phyloP scores from a whole-genome alignment of 2,888 invertebrate genomes.

The Metopia argyrocephala region DNA sequence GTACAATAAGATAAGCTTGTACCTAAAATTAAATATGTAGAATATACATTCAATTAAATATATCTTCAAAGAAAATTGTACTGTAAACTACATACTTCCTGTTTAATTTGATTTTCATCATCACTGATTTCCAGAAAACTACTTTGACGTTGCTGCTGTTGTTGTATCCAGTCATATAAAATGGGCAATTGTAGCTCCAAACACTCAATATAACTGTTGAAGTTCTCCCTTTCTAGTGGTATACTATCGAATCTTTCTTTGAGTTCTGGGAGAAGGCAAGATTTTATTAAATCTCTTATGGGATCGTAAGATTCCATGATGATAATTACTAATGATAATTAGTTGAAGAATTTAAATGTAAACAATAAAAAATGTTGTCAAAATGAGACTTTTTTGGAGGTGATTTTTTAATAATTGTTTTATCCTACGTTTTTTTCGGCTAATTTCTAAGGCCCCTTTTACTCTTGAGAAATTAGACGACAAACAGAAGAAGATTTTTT shows the following conservation, averaged over 20 bases:
- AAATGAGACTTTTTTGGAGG: not conserved
- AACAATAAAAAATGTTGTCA: slow-evolving; percentile 14
- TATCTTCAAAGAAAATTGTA: not conserved
- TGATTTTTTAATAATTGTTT: not conserved
- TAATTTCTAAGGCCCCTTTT: not conserved
- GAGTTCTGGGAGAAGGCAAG: slow-evolving; percentile 72
- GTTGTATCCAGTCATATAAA: slow-evolving; percentile 72
- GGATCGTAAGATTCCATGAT: slow-evolving; percentile 39
- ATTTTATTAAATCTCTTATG: slow-evolving; percentile 66
- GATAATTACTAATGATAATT: no score
- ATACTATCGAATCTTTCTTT: slow-evolving; percentile 71
- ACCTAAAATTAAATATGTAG: slow-evolving; percentile 65
- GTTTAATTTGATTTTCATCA: slow-evolving; percentile 43
- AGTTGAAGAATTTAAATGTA: no score
- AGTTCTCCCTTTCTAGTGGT: slow-evolving; percentile 69
- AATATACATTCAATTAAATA: not conserved
- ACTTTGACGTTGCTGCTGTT: slow-evolving; percentile 15
- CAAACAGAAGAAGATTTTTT: no score
- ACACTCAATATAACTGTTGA: slow-evolving; percentile 68
- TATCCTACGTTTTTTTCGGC: slow-evolving; percentile 21
- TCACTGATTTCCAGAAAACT: not conserved
- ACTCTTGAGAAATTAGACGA: no score
- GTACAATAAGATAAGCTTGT: slow-evolving; percentile 67
- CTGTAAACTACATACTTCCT: slow-evolving; percentile 17
- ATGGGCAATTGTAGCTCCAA: slow-evolving; percentile 70